phyloP scores from a whole-genome alignment of 2,797 vertebrate species.

The Halcyon smyrnensis region DNA sequence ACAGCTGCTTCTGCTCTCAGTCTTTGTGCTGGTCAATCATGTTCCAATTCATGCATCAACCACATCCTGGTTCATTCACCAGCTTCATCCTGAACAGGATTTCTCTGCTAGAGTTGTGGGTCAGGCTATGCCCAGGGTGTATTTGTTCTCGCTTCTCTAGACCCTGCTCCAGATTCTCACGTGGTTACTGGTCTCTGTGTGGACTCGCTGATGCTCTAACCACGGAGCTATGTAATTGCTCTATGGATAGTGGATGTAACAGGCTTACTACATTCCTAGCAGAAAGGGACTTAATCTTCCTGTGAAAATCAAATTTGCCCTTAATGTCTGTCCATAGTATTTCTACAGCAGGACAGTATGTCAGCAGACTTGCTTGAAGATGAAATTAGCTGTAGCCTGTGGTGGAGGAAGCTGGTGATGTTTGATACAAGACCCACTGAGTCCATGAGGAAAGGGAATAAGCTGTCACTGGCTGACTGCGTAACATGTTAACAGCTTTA shows the following conservation, averaged over 20 bases:
- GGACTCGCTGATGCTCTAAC: not conserved
- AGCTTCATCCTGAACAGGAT: not conserved
- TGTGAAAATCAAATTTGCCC: not conserved
- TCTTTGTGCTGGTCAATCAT: not conserved
- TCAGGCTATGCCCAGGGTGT: not conserved
- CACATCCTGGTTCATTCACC: not conserved
- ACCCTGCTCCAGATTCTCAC: not conserved
- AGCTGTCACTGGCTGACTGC: not conserved
- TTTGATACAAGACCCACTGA: not conserved
- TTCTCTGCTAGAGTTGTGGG: not conserved
- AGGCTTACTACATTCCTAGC: not conserved
- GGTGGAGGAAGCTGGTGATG: not conserved
- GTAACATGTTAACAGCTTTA: not conserved
- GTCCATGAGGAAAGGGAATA: not conserved
- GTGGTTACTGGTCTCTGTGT: not conserved
- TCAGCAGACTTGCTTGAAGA: not conserved
- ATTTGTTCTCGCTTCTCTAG: not conserved
- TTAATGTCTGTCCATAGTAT: not conserved
- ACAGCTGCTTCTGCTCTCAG: not conserved
- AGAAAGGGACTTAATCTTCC: not conserved
- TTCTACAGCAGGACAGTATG: not conserved
- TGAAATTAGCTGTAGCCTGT: not conserved
- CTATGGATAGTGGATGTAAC: not conserved
- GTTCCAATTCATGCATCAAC: not conserved
- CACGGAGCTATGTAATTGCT: not conserved